Percentiles rank a stretch among this genome's conserved stretches.
These are phyloP conservation scores for Carcina quercana DNA, from an alignment of 2,888 invertebrate species.

Conservation along the genomic window DNA sequence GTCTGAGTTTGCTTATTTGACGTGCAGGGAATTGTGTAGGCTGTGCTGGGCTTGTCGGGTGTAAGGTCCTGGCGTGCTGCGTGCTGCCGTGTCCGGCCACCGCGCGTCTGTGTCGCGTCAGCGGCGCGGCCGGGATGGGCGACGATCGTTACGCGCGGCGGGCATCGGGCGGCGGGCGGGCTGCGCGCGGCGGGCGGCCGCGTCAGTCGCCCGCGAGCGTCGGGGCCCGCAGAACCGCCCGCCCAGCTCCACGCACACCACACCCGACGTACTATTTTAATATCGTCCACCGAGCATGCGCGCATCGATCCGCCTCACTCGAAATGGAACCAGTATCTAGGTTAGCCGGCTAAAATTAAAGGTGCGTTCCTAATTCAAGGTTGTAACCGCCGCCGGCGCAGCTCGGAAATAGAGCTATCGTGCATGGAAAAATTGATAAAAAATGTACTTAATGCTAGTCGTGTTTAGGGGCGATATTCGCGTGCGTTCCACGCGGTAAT, in stretches of 20 bases:
- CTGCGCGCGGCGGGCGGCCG: constrained; percentile 21
- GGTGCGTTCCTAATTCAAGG: constrained; percentile 71
- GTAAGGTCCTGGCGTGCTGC: background rate
- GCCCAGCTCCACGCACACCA: constrained; percentile 35
- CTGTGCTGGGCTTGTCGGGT: too few species aligned
- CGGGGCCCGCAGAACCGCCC: constrained; percentile 35
- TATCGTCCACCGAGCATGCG: constrained; percentile 60
- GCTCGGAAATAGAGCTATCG: constrained; percentile 58
- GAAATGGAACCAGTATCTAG: constrained; percentile 66
- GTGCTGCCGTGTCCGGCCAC: background rate
- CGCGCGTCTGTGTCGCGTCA: background rate
- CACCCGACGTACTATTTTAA: constrained; percentile 48
- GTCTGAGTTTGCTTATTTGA: too few species aligned
- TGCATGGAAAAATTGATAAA: constrained; percentile 57
- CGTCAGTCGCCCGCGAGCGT: constrained; percentile 41
- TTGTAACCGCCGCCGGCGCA: constrained; percentile 64
- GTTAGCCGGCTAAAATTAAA: constrained; percentile 74
- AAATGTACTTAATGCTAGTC: constrained; percentile 38
- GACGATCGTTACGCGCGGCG: constrained; percentile 37
- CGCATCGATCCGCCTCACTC: constrained; percentile 56
- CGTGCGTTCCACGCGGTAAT: constrained; percentile 43
- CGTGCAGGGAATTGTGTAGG: too few species aligned
- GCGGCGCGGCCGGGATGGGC: constrained; percentile 15
- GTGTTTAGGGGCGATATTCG: constrained; percentile 51
- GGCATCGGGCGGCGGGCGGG: constrained; percentile 11